A percentile compares a stretch with the other conserved stretches of the same genome.
Conservation (phyloP, 1,140 invertebrate genomes). For the Drosophila azteca region DNA sequence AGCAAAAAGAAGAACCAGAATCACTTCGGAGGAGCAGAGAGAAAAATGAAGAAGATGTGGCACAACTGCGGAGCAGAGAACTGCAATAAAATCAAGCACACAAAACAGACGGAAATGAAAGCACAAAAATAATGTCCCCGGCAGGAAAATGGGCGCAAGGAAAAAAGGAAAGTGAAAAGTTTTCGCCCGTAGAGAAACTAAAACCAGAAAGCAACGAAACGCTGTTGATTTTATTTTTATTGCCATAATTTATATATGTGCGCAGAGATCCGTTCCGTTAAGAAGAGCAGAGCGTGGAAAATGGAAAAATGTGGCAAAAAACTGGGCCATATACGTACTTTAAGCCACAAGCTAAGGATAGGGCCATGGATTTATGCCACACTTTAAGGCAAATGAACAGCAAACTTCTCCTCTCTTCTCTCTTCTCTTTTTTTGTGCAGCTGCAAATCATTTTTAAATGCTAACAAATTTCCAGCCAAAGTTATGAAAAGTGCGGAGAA, state of each 20-base stretch:
- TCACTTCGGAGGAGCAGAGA: no score
- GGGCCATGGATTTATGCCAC: constrained; percentile 26
- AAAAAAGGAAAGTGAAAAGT: constrained; percentile 70
- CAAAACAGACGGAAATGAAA: constrained; percentile 79
- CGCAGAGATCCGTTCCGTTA: constrained; percentile 11
- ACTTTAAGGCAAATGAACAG: constrained; percentile 45
- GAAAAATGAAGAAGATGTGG: neutral
- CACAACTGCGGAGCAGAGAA: constrained; percentile 31
- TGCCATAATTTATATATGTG: constrained; percentile 75
- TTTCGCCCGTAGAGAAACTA: constrained; percentile 37
- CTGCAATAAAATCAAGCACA: constrained; percentile 75
- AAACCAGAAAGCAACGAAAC: constrained; percentile 26
- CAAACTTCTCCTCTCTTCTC: neutral
- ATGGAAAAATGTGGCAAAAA: no score
- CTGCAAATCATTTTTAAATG: constrained; percentile 81
- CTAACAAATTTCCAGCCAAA: constrained; percentile 77
- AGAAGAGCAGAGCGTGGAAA: no score
- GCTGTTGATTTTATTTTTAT: constrained; percentile 77
- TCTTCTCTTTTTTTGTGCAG: neutral
- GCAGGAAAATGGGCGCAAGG: constrained; percentile 3
- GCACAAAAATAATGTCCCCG: constrained; percentile 75
- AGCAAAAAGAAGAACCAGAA: no score
- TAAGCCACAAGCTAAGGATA: constrained; percentile 51
- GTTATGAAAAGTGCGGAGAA: constrained; percentile 76
- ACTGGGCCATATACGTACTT: constrained; percentile 50